phyloP scores from a whole-genome alignment of 2,888 invertebrate species.

The Magallana nippona region DNA sequence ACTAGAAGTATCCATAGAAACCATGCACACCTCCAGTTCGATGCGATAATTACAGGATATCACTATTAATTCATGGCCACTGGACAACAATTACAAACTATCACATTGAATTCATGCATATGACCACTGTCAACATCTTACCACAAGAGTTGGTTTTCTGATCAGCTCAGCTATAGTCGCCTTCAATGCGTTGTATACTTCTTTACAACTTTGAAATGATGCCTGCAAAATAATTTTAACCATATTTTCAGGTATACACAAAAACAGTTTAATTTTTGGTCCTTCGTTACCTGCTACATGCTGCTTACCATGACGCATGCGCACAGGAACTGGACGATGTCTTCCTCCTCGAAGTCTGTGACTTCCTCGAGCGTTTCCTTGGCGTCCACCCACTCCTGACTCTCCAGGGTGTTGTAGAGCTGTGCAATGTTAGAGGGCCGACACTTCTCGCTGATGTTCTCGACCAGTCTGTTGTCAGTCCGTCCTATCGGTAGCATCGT shows the following conservation, averaged over 20 bases:
- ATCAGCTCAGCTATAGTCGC: conserved; percentile 58
- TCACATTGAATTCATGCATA: neutral
- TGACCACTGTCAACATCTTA: conserved; percentile 48
- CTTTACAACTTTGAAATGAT: conserved; percentile 56
- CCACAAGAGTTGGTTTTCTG: conserved; percentile 61
- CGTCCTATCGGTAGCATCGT: conserved; percentile 66
- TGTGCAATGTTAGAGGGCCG: conserved; percentile 72
- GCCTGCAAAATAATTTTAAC: conserved; percentile 52
- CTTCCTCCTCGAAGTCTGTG: conserved; percentile 64
- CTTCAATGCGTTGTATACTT: conserved; percentile 57
- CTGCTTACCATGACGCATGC: conserved; percentile 67
- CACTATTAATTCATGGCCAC: too few species aligned
- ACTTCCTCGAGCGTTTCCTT: conserved; percentile 72
- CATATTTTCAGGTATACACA: neutral
- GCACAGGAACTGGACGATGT: conserved; percentile 68
- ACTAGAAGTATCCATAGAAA: too few species aligned
- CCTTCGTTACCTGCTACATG: too few species aligned
- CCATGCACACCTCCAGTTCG: too few species aligned
- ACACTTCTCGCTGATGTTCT: conserved; percentile 71
- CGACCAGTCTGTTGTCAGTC: conserved; percentile 55
- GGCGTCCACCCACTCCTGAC: conserved; percentile 75
- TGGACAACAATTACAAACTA: neutral
- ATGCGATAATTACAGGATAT: too few species aligned
- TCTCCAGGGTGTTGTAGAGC: conserved; percentile 70
- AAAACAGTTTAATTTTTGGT: too few species aligned